phyloP scores from a whole-genome alignment of 2,113 vertebrate genomes.

The Montifringilla adamsi region DNA sequence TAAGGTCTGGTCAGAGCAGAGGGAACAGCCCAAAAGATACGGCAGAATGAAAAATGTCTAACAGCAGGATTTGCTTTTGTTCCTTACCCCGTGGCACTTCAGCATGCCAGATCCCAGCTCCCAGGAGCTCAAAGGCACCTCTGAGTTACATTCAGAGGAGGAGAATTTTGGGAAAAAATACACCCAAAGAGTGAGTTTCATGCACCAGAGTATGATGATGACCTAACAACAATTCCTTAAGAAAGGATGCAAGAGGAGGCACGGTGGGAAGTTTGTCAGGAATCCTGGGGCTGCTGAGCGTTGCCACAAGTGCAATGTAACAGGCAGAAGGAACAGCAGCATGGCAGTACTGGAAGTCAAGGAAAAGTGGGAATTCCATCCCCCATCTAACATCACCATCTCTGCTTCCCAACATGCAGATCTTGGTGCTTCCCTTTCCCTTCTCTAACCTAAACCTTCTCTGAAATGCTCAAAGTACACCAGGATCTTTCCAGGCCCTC shows the following conservation, averaged over 20 bases:
- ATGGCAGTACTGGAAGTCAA: background rate
- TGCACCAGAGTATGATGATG: background rate
- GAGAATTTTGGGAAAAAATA: background rate
- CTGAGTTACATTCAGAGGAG: background rate
- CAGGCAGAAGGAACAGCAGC: background rate
- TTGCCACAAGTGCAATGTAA: too few relatives aligned
- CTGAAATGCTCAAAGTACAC: background rate
- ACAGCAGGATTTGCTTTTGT: background rate
- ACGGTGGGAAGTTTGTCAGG: background rate
- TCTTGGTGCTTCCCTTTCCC: background rate
- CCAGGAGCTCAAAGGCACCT: background rate
- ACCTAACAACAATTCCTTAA: background rate
- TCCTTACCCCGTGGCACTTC: background rate
- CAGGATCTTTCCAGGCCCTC: background rate
- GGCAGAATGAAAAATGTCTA: background rate
- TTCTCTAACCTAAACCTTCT: background rate
- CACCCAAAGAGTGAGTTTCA: background rate
- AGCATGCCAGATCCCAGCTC: background rate
- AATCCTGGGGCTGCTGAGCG: background rate
- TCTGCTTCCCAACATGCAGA: background rate
- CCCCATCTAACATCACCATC: background rate
- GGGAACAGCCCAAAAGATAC: rapidly evolving
- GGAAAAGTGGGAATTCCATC: background rate
- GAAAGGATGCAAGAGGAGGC: background rate
- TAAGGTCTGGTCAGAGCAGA: background rate